Base-by-base conservation (phyloP, 2,888 invertebrate genomes). In the Synanthedon tipuliformis region DNA sequence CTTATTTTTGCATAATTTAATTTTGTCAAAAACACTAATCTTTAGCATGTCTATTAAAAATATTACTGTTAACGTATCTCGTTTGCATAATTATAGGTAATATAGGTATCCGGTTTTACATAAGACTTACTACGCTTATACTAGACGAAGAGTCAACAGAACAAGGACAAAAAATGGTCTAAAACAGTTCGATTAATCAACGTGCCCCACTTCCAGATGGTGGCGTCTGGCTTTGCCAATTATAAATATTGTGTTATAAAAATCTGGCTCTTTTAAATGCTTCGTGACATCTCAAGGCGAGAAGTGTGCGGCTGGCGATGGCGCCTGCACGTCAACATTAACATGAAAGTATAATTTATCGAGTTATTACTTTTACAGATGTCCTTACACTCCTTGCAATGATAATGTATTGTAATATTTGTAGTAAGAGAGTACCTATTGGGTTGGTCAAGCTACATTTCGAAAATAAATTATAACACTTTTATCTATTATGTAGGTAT, bases 331-430 rank as follows among this genome's bases (percentile, higher is more conserved):
- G 12, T 40, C 23, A 34, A 50, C 7, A 34, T 3, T n/a, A 15
- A 34, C 50, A 50, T n/a, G 18, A 34, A 50, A 45, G 16, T 45
- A 10, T 50, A 50, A 50, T 50, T 50, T 40, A 40, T n/a, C 64
- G 73, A 34, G 10, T 34, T 70, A 78, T 80, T 69, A 78, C 78
- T 81, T 81, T 80, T 77, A 81, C 83, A 83, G 81, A 81, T 82
- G 82, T 75, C 71, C 61, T 64, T 62, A 62, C 63, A 34, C 34
- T 34, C 10, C 34, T 8, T 34, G 3, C 10, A 34, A 34, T 34
- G 7, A 34, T 8, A 34, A 34, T 34, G 8, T 34, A 34, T 34
- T 1, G 34, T 34, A 34, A 34, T 34, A 34, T 34, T 3, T 10
- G 10, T 3, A 10, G 34, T 34, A 34, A 34, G 8, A 34, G 34